Base-by-base conservation (phyloP, 2,113 vertebrate species). In the Microtus ochrogaster region DNA sequence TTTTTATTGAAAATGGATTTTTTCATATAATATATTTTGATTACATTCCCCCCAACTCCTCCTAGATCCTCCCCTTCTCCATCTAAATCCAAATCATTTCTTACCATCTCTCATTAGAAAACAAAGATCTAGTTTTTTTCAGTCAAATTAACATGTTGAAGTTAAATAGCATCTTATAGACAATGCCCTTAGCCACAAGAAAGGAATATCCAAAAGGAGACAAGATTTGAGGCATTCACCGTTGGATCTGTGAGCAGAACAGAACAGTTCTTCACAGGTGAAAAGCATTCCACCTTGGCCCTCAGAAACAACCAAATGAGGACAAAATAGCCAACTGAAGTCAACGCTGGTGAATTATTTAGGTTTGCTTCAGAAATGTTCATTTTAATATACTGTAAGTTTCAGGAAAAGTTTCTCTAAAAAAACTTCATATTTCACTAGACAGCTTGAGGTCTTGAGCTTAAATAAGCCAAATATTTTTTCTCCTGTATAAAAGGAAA, bases 351-450 rank as follows among this genome's bases (percentile, higher is more conserved):
- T 88, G 41, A 61, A 66, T 92, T 83, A 82, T 90, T 92, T 83
- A 86, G 33, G 13, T 94, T 90, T 90, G 81, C 7, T 87, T 91
- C 22, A 61, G 58, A 58, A 90, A 65, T 83, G 21, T 81, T 49
- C 36, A 81, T 66, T 94, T 88, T 81, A 81, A 66, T 94, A 22
- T 81, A 13, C 24, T 33, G 12, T 6, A n/a, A 6, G 24, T 68
- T 68, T 68, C 30, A 12, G 41, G 36, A 49, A 41, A 78, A 24
- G 8, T 72, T 49, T 16, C 49, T 76, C 79, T 17, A 77, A 92
- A 77, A 77, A 72, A 10, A 19, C 41, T 83, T 88, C 19, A 41
- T 55, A 90, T 81, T 93, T 84, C 41, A 77, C 28, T 76, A 88
- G 52, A 39, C n/a, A 86, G 13, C 5, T 47, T 92, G n/a, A 77